Evolutionary conservation across 2,113 vertebrate species (phyloP).

Genomic region (Peromyscus californicus): DNA sequence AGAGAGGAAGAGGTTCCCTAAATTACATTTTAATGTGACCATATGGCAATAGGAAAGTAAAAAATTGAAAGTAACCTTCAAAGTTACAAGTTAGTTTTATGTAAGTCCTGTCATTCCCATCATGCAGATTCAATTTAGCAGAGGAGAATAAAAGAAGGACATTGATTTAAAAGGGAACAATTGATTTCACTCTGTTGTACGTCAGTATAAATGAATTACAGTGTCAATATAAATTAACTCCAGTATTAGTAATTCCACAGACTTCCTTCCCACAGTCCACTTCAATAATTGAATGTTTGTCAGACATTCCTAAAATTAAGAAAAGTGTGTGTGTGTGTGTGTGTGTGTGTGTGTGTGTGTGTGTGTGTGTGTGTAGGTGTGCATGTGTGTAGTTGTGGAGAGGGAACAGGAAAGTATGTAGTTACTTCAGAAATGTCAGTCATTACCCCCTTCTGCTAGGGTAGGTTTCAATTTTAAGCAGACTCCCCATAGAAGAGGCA

Average conservation of each 20-base stretch:
- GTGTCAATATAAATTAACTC: conserved; percentile 73
- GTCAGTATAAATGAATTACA: conserved; percentile 75
- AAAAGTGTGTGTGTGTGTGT: background rate
- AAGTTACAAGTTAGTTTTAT: conserved; percentile 56
- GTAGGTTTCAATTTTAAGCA: conserved; percentile 6
- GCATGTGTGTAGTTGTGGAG: background rate
- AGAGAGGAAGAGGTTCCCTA: conserved; percentile 13
- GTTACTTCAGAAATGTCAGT: conserved; percentile 34
- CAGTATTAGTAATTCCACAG: conserved; percentile 50
- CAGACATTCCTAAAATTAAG: conserved; percentile 47
- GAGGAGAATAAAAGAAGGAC: conserved; percentile 69
- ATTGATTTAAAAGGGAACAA: conserved; percentile 78
- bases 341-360: background rate
- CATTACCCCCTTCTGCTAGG: background rate
- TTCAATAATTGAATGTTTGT: conserved; percentile 61
- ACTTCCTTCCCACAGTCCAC: conserved; percentile 30
- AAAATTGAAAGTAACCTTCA: conserved; percentile 52
- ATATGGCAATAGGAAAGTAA: conserved; percentile 58
- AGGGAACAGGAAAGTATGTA: background rate
- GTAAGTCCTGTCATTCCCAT: background rate
- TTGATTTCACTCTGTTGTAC: conserved; percentile 75
- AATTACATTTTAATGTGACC: conserved; percentile 44
- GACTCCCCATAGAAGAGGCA: background rate
- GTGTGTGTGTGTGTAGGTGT: background rate
- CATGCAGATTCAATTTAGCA: conserved; percentile 36